Conservation (phyloP, 2,113 vertebrate genomes). For the Calcarius ornatus region DNA sequence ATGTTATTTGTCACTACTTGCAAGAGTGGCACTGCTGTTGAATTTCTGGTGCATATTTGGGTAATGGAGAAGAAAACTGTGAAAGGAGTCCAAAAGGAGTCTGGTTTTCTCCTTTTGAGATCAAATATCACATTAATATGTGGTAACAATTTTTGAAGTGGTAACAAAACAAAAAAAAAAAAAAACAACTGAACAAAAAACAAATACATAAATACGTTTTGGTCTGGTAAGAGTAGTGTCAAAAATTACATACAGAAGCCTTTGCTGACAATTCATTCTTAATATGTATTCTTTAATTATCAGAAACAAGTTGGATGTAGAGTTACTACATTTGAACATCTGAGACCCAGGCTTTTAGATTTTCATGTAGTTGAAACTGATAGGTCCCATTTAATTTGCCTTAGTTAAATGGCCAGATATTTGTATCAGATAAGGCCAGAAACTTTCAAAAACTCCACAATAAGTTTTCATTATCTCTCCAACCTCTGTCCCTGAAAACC, state of each 20-base stretch:
- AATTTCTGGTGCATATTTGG: not conserved
- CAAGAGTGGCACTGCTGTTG: not conserved
- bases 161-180: not conserved
- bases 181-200: not conserved
- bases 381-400: not conserved
- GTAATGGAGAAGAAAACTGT: not conserved
- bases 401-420: not conserved
- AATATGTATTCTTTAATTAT: not conserved
- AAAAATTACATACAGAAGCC: not conserved
- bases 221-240: not conserved
- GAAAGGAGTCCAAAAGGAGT: not conserved
- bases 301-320: not conserved
- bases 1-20: conserved; percentile 6
- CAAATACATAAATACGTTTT: too few relatives aligned
- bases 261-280: not conserved
- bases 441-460: not conserved
- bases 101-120: not conserved
- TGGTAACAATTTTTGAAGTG: not conserved
- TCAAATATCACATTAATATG: not conserved
- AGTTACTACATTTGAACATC: not conserved
- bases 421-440: not conserved
- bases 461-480: not conserved
- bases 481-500: not conserved
- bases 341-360: not conserved
- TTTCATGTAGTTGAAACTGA: not conserved